Base-by-base conservation (phyloP, 1,140 invertebrate species). In the Drosophila repleta region DNA sequence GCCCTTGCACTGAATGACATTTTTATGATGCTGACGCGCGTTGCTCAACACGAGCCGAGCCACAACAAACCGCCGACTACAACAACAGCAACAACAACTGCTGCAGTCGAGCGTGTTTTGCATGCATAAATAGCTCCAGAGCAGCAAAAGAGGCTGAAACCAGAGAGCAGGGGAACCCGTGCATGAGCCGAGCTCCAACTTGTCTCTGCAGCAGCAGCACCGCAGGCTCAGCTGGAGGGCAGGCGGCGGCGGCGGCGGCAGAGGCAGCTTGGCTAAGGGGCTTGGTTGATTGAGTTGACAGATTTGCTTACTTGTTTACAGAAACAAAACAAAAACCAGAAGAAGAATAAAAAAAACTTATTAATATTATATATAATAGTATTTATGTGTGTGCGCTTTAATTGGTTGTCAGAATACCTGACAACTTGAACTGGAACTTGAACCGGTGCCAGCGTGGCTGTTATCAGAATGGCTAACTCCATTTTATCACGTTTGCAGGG, bases 21-120 rank as follows among this genome's bases (percentile, higher is more conserved):
- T 89, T 89, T 89, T 89, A 89, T 79, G 85, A 90, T 76, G 77
- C 80, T 89, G 85, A 89, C 81, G 85, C 85, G 82, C 83, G 78
- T 72, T 87, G 65, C 74, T 77, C 82, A 87, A 76, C 82, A 85
- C 82, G 81, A 71, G 82, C 61, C 65, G 64, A 51, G 26, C 32
- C 39, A 46, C 63, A 56, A 46, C 52, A 66, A 65, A 56, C 32
- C 56, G 39, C 15, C 52, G 37, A 57, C 66, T 55, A 46, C 39
- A 45, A 53, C 39, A 57, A 41, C 35, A 45, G 10, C 51, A 56
- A 57, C 66, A 63, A 46, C 39, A 45, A 53, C 57, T 53, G 49
- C 70, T 46, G 79, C 66, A 72, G 70, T 46, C 43, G 58, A 74
- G 68, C 84, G 79, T 87, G 82, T 76, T 87, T 79, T 69, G 82